Evolutionary conservation across 1,140 invertebrate species (phyloP).

Genomic region (Bicyclus anynana): DNA sequence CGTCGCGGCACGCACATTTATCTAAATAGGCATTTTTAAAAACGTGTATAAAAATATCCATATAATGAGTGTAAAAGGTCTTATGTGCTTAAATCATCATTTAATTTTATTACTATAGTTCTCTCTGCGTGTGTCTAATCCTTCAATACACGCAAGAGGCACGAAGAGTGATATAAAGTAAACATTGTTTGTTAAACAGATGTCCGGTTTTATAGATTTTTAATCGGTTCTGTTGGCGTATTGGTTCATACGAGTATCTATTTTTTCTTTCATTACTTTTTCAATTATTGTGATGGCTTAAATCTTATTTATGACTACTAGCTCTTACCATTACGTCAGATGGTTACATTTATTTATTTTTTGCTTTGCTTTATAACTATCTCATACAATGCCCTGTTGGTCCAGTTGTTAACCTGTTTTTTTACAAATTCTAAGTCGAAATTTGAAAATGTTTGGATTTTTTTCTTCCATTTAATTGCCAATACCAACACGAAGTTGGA

Average conservation of each 20-base stretch:
- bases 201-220: neutral
- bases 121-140: neutral
- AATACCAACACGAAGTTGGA: no score
- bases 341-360: no score
- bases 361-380: no score
- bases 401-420: no score
- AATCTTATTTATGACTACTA: neutral
- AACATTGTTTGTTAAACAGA: neutral
- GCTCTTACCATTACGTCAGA: no score
- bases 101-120: neutral
- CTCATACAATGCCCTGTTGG: no score
- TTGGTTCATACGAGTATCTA: neutral
- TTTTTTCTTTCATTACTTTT: neutral
- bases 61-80: constrained; percentile 12
- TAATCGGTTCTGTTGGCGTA: neutral
- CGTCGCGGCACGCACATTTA: constrained; percentile 61
- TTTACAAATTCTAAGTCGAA: no score
- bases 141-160: neutral
- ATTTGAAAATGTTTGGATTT: no score
- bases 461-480: no score
- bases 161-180: neutral
- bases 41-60: neutral
- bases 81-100: neutral
- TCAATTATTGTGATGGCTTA: neutral
- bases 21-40: constrained; percentile 36